Base-by-base conservation (phyloP, 2,888 invertebrate genomes). In the Malthinus flaveolus region DNA sequence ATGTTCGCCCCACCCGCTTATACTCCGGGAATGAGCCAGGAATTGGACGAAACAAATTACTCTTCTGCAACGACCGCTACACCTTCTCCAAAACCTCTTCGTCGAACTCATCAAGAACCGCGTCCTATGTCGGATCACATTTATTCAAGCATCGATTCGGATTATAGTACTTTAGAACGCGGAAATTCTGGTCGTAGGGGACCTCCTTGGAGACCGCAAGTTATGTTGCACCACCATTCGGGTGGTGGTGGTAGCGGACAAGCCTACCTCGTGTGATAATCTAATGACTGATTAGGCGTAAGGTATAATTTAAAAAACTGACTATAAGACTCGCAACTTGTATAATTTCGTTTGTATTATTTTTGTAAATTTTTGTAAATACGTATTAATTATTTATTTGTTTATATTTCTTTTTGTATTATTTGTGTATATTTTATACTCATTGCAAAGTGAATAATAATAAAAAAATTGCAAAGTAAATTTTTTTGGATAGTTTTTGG, bases 131-230 rank as follows among this genome's bases (percentile, higher is more conserved):
- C 91, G 68, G 93, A 93, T 79, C 93, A 93, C 77, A 93, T 93
- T 73, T 93, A 93, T 77, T 92, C 92, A 54, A 92, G 91, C 73
- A 93, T 93, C 78, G 93, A 93, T 79, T 92, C 92, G 59, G 93
- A 93, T 78, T 92, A 92, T 75, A 91, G 91, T 70, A 90, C 90
- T 56, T 83, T 92, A 70, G 92, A 92, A 78, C 86, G 91, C 67
- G 88, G 88, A 60, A 82, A 81, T 50, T 78, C 78, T 34, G 73
- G 78, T 55, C 67, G 78, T 55, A 68, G 79, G 37, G 75, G 76
- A 13, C 78, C 77, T 57, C 78, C 87, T 86, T 73, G 88, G 87
- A 71, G 83, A 78, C 72, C 84, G 78, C 80, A 79, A 44, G 74
- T 78, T 57, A 74, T 77, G 69, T 71, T 77, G 69, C 66, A 78